Base-by-base conservation (phyloP, 2,797 vertebrate species). In the Gadopsis bispinosus region DNA sequence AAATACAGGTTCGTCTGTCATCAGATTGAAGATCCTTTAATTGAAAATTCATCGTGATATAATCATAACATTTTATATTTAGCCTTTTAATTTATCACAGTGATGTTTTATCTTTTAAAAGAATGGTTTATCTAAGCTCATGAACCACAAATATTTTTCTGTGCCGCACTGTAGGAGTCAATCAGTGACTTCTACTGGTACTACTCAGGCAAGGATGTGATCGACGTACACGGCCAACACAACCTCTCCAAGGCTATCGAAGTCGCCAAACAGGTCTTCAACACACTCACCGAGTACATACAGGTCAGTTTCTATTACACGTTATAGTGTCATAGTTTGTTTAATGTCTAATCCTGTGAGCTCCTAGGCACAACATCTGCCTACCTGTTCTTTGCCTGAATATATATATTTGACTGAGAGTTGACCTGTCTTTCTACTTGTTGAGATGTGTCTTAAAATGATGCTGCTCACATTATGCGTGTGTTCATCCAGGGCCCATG, bases 101-200 rank as follows among this genome's bases (percentile, higher is more conserved):
- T 54, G 0, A 22, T 63, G 9, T 29, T 58, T 64, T 55, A 17
- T 70, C n/a, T 72, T 17, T 26, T 19, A 54, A 62, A 56, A 53
- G 1, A n/a, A 22, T 55, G 6, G 5, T 79, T 74, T 60, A 26
- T 22, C 64, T 10, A 51, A 43, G 3, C 17, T 58, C 5, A 64
- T 22, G 0, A 37, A 31, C 13, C 0, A 29, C 4, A 56, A 31
- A 47, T 26, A 7, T 71, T 29, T 60, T 69, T 67, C 26, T 78
- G 26, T 81, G 33, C 35, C 39, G 0, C 77, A 85, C 86, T 89
- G 3, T 55, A 99, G 98, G 97, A 99, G 87, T 99, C 97, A 13
- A 97, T 99, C 87, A 99, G 97, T 92, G 98, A 99, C 92, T 98
- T 99, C 89, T 99, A 97, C 87, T 99, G 98, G 98, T 97, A 97